A percentile compares a stretch with the other conserved stretches of the same genome.
These are phyloP conservation scores for Lycia hirtaria DNA, from an alignment of 2,888 invertebrate genomes.

Conservation along the genomic window DNA sequence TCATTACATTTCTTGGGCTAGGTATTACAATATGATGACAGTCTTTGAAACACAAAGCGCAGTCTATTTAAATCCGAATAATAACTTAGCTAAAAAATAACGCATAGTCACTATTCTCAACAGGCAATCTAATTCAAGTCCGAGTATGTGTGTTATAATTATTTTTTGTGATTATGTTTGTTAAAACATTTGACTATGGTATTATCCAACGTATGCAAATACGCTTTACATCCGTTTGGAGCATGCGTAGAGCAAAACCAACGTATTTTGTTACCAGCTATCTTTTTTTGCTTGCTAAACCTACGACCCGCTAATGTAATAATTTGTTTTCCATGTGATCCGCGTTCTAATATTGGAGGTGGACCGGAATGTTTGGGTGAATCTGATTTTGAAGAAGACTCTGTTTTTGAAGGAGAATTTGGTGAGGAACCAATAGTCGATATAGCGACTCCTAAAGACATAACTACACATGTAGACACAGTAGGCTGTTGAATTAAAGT, in stretches of 20 bases:
- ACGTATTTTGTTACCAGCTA: slow-evolving; percentile 7
- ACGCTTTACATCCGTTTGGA: slow-evolving; percentile 2
- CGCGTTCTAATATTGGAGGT: not conserved
- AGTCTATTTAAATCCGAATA: no score
- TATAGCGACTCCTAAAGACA: not conserved
- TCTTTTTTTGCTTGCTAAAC: slow-evolving; percentile 9
- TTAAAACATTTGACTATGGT: slow-evolving; percentile 19
- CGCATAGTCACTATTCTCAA: no score
- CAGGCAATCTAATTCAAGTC: no score
- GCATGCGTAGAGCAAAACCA: slow-evolving; percentile 23
- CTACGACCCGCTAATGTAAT: slow-evolving; percentile 9
- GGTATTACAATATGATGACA: no score
- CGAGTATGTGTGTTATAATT: no score
- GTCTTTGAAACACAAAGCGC: no score
- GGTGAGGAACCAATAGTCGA: not conserved
- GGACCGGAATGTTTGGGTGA: not conserved
- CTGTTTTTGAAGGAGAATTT: not conserved
- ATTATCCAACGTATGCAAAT: slow-evolving; percentile 9
- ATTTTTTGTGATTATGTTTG: slow-evolving; percentile 12
- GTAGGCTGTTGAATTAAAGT: not conserved
- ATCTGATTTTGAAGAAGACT: not conserved
- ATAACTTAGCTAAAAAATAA: no score
- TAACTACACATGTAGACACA: not conserved
- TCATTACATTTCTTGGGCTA: no score
- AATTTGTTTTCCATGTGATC: not conserved